Evolutionary conservation across 1,140 invertebrate species (phyloP).

Genomic region (Apocrypta bakeri): DNA sequence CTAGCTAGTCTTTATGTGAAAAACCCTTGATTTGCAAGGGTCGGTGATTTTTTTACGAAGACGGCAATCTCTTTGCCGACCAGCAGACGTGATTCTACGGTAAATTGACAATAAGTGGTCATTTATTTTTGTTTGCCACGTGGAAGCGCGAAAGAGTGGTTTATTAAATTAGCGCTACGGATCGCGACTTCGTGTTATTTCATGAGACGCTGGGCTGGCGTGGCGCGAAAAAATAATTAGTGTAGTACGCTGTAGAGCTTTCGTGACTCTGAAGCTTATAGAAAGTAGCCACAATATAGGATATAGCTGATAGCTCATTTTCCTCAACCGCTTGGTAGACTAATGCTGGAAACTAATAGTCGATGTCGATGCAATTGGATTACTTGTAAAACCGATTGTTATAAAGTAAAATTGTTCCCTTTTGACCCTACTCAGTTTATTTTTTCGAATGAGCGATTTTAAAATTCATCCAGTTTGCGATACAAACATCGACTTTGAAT

Average conservation of each 20-base stretch:
- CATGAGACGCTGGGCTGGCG: constrained; percentile 77
- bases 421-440: no score
- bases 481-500: no score
- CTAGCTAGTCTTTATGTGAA: constrained; percentile 85
- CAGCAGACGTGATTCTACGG: constrained; percentile 80
- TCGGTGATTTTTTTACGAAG: constrained; percentile 82
- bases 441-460: no score
- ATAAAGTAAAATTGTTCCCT: no score
- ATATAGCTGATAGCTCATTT: no score
- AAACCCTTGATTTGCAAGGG: constrained; percentile 77
- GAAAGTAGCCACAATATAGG: constrained; percentile 69
- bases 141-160: no score
- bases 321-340: no score
- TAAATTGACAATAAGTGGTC: not conserved
- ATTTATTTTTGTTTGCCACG: no score
- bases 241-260: not conserved
- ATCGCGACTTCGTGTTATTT: constrained; percentile 63
- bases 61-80: constrained; percentile 82
- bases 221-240: constrained; percentile 72
- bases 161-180: not conserved
- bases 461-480: no score
- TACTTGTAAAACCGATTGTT: no score
- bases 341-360: no score
- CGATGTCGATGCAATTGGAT: no score
- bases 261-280: not conserved